These are phyloP conservation scores for Puntigrus tetrazona DNA, from an alignment of 2,113 vertebrate species.

Conservation along the genomic window DNA sequence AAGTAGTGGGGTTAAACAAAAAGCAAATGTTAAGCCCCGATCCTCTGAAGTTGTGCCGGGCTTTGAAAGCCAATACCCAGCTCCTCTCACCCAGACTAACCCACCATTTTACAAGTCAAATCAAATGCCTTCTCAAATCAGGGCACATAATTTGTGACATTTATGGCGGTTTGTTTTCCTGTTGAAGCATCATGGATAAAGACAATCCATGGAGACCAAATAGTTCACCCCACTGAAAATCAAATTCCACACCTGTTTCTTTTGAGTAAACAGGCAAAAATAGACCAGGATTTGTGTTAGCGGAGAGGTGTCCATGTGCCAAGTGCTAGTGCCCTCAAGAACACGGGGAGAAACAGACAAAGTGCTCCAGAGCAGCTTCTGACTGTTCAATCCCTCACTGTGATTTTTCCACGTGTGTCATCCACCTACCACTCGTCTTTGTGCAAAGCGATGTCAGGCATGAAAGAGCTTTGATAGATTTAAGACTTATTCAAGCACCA, in stretches of 20 bases:
- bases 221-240: slow-evolving; percentile 20
- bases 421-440: slow-evolving; percentile 21
- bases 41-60: slow-evolving; percentile 62
- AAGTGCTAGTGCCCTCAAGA: slow-evolving; percentile 46
- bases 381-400: slow-evolving; percentile 28
- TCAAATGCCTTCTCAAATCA: slow-evolving; percentile 61
- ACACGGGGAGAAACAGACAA: slow-evolving; percentile 53
- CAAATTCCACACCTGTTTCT: slow-evolving; percentile 43
- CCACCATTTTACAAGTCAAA: slow-evolving; percentile 64
- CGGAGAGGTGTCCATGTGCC: slow-evolving; percentile 49
- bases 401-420: slow-evolving; percentile 21
- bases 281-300: slow-evolving; percentile 30
- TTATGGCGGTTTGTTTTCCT: slow-evolving; percentile 59
- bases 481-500: slow-evolving; percentile 5
- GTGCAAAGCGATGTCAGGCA: slow-evolving; percentile 16
- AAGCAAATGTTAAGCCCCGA: slow-evolving; percentile 64
- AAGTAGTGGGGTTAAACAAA: slow-evolving; percentile 62
- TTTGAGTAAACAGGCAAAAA: slow-evolving; percentile 24
- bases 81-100: slow-evolving; percentile 54
- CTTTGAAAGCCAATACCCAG: slow-evolving; percentile 66
- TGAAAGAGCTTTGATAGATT: slow-evolving; percentile 24
- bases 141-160: slow-evolving; percentile 61
- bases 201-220: slow-evolving; percentile 52
- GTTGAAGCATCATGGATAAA: slow-evolving; percentile 61
- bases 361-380: slow-evolving; percentile 36